Percentiles rank a stretch among this genome's conserved stretches.
phyloP scores from a whole-genome alignment of 1,140 invertebrate species.

The Portunus trituberculatus region DNA sequence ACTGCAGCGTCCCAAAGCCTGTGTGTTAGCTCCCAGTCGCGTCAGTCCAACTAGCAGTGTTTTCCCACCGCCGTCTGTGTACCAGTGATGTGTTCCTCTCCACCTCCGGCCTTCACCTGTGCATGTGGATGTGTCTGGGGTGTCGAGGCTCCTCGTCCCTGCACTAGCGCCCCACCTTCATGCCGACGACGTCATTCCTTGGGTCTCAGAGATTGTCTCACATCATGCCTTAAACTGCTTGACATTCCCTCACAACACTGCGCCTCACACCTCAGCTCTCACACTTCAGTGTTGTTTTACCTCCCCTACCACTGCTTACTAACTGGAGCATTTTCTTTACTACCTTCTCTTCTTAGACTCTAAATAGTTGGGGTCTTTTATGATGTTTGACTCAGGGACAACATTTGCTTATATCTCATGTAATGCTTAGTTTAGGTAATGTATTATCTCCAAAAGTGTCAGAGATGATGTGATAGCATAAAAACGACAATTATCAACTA shows the following conservation, averaged over 20 bases:
- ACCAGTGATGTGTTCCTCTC: not conserved
- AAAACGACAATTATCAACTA: not conserved
- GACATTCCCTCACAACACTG: not conserved
- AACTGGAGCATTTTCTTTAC: not conserved
- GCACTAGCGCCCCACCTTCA: conserved; percentile 16
- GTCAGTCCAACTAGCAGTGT: not conserved
- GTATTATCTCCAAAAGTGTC: not conserved
- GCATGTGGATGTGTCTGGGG: not conserved
- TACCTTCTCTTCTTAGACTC: not conserved
- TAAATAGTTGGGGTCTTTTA: not conserved
- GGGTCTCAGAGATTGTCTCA: conserved; percentile 1
- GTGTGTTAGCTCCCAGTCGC: not conserved
- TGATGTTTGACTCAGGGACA: not conserved
- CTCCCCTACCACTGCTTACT: not conserved
- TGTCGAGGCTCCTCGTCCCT: not conserved
- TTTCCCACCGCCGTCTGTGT: not conserved
- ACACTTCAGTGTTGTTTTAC: not conserved
- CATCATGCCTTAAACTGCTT: conserved; percentile 21
- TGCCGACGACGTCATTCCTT: conserved; percentile 7
- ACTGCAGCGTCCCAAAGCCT: conserved; percentile 51
- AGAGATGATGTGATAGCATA: not conserved
- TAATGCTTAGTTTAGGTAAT: not conserved
- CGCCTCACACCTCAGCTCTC: not conserved
- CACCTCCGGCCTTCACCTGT: not conserved
- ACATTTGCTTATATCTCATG: not conserved